A percentile compares a stretch with the other conserved stretches of the same genome.
Conservation (phyloP, 2,113 vertebrate genomes). For the Protobothrops flavoviridis region DNA sequence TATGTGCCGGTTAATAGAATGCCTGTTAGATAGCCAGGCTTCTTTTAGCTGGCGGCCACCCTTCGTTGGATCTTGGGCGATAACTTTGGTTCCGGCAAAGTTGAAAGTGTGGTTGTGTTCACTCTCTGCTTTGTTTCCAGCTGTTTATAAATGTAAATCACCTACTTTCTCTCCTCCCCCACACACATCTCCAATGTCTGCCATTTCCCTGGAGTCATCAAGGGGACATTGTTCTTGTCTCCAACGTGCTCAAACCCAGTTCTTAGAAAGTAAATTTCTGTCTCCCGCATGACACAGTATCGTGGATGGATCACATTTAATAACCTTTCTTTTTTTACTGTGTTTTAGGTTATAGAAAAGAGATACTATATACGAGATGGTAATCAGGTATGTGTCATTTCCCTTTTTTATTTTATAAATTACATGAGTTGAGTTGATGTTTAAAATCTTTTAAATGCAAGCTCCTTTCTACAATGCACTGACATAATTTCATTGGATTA, state of each 20-base stretch:
- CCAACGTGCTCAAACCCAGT: background rate
- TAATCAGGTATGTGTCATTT: constrained; percentile 80
- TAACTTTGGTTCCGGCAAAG: too few relatives aligned
- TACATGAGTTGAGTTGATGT: background rate
- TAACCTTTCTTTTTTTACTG: constrained; percentile 33
- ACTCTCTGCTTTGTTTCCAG: background rate
- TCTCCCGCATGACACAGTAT: background rate
- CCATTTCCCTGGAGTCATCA: background rate
- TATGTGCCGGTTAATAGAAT: too few relatives aligned
- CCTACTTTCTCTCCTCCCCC: background rate
- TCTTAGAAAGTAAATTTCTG: background rate
- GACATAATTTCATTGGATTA: background rate
- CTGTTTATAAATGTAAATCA: background rate
- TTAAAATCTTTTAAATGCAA: background rate
- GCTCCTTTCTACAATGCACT: background rate
- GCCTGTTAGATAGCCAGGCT: too few relatives aligned
- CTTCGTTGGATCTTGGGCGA: too few relatives aligned
- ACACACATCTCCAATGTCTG: background rate
- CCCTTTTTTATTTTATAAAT: constrained; percentile 20
- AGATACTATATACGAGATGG: constrained; percentile 90
- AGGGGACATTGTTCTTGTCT: background rate
- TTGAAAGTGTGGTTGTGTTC: too few relatives aligned
- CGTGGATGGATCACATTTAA: constrained; percentile 12
- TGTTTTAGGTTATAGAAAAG: constrained; percentile 90
- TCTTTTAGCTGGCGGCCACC: too few relatives aligned